These are phyloP conservation scores for Lophochroa leadbeateri DNA, from an alignment of 2,113 vertebrate species.

Conservation along the genomic window DNA sequence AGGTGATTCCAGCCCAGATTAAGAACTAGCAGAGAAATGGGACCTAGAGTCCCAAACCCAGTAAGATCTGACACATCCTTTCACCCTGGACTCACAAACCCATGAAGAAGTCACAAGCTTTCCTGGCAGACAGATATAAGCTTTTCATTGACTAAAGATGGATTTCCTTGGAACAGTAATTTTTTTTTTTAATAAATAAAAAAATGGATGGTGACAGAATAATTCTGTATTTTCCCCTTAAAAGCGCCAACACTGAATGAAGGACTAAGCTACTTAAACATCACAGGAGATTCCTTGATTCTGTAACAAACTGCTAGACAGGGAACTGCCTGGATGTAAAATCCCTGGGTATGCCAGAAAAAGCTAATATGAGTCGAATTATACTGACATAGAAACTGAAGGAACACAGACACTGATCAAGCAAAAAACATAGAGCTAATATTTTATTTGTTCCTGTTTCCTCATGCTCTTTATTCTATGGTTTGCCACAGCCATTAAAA, in stretches of 20 bases:
- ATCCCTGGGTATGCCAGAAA: not conserved
- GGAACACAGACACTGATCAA: not conserved
- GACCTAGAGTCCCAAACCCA: not conserved
- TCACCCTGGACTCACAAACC: not conserved
- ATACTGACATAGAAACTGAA: not conserved
- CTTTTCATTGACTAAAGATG: not conserved
- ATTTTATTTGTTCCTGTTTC: not conserved
- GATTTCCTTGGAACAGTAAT: not conserved
- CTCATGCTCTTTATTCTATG: not conserved
- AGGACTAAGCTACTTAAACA: not conserved
- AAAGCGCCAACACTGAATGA: not conserved
- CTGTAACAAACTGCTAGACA: not conserved
- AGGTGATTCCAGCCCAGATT: not conserved
- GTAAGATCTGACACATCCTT: not conserved
- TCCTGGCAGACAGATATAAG: not conserved
- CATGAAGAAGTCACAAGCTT: not conserved
- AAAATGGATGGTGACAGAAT: not conserved
- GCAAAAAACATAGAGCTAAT: not conserved
- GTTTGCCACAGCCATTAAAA: not conserved
- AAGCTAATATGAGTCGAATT: not conserved
- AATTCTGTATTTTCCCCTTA: not conserved
- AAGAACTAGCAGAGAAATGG: not conserved
- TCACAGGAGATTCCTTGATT: not conserved
- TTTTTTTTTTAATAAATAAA: not conserved
- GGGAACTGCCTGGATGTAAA: not conserved